Percentiles rank a stretch among this genome's conserved stretches.
These are phyloP conservation scores for Hyla sarda DNA, from an alignment of 2,113 vertebrate genomes.

Conservation along the genomic window DNA sequence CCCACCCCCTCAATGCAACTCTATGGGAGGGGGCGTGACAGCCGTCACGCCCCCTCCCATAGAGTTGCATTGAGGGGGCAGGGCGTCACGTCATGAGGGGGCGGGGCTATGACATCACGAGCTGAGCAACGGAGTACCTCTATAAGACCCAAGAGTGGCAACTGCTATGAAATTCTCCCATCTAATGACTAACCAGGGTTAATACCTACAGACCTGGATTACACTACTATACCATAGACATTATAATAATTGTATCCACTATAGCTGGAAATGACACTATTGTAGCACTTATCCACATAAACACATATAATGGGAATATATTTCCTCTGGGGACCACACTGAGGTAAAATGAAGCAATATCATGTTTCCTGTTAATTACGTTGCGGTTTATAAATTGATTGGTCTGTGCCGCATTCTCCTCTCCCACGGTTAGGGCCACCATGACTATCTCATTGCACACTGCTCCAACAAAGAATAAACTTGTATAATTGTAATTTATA, in stretches of 20 bases:
- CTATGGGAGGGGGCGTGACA: too few species aligned
- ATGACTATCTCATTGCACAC: conserved; percentile 20
- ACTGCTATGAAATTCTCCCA: too few species aligned
- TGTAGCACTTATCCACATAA: neutral
- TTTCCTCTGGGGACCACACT: neutral
- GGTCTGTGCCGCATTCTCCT: neutral
- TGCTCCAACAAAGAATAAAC: conserved; percentile 17
- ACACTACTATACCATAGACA: too few species aligned
- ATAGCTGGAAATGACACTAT: neutral
- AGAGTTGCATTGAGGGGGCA: too few species aligned
- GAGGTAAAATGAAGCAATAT: conserved; percentile 4
- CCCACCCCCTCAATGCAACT: too few species aligned
- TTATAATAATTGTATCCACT: neutral
- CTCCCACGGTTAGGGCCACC: neutral
- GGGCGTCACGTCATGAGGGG: too few species aligned
- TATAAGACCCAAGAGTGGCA: too few species aligned
- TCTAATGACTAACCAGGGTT: too few species aligned
- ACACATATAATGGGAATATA: neutral
- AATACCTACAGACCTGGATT: too few species aligned
- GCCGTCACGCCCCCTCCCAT: too few species aligned
- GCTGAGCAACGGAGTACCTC: too few species aligned
- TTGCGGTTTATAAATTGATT: neutral
- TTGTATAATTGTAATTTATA: conserved; percentile 50
- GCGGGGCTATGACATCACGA: too few species aligned
- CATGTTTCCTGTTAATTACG: neutral